Evolutionary conservation across 2,113 vertebrate species (phyloP), one percentile per base, ranked within the genome.

Genomic region (Typhlomys cinereus): DNA sequence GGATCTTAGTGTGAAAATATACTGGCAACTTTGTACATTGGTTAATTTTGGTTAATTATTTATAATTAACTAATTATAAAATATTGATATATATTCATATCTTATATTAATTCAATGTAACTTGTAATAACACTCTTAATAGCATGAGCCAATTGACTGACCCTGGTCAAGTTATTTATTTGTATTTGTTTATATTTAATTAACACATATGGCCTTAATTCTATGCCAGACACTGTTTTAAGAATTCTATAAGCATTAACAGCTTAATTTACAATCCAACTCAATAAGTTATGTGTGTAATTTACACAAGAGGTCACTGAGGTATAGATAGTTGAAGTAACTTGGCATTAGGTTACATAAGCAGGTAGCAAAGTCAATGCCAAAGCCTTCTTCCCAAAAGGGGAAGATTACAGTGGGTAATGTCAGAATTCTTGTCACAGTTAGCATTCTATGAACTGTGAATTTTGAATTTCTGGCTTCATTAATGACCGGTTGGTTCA

Each of bases 51-150:
- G 73, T 86, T 29, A 93, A 95, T 89, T 86, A 91, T 88, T 82
- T 82, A 78, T 66, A 93, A 46, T 88, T 94, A 95, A 91, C 62
- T 94, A 80, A 88, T 76, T 93, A 90, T 67, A 83, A 74, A 95
- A 76, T 78, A 89, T 92, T 70, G 44, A 90, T 94, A 2, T 27
- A 61, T 76, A 76, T 25, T 92, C 44, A 84, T 86, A 90, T 73
- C 90, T 94, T 85, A 94, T 84, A 90, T 91, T 94, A 94, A 89
- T 93, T 95, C 48, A 94, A 84, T 91, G 86, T 94, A 90, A 84
- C 8, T 12, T 31, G 86, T 94, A 92, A 94, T 92, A 88, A 90
- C 48, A n/a, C 25, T 10, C 64, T 78, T 93, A 85, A 93, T 86
- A 92, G 76, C 39, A 90, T 73, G n/a, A 94, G 41, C 25, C 66